Percentiles rank a stretch among this genome's conserved stretches.
phyloP scores from a whole-genome alignment of 1,140 invertebrate genomes.

The Anastrepha ludens region DNA sequence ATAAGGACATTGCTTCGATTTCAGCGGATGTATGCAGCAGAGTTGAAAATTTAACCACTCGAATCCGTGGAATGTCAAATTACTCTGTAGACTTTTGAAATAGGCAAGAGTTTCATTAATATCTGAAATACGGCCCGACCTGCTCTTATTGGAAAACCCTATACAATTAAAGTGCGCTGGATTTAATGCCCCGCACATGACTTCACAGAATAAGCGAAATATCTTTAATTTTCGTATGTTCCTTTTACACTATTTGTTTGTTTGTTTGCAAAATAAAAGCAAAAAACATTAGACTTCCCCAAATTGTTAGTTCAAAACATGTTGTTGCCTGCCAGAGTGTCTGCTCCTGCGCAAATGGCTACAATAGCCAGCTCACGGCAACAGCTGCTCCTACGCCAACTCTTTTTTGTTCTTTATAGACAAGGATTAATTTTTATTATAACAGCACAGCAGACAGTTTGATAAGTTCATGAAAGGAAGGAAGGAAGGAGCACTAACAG shows the following conservation, averaged over 20 bases:
- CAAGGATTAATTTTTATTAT: conserved; percentile 21
- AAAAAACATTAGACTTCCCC: not conserved
- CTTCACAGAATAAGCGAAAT: not conserved
- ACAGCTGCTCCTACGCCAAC: conserved; percentile 9
- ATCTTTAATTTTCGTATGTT: conserved; percentile 1
- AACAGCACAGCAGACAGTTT: not conserved
- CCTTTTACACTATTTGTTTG: not conserved
- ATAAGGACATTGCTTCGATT: too few relatives aligned
- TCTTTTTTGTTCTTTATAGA: conserved; percentile 16
- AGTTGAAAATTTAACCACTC: too few relatives aligned
- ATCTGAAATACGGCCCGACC: too few relatives aligned
- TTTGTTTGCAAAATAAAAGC: conserved; percentile 29
- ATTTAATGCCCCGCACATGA: conserved; percentile 21
- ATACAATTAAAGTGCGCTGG: not conserved
- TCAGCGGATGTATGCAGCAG: too few relatives aligned
- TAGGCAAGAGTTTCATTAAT: too few relatives aligned
- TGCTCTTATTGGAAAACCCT: not conserved
- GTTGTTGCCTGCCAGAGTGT: not conserved
- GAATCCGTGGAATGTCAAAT: too few relatives aligned
- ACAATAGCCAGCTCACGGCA: not conserved
- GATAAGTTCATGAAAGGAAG: conserved; percentile 14
- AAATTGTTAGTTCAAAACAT: conserved; percentile 34
- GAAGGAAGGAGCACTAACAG: not conserved
- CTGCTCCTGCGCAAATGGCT: conserved; percentile 16
- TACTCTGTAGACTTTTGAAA: too few relatives aligned